Conservation (phyloP, 1,140 invertebrate species). For the Onthophagus taurus region DNA sequence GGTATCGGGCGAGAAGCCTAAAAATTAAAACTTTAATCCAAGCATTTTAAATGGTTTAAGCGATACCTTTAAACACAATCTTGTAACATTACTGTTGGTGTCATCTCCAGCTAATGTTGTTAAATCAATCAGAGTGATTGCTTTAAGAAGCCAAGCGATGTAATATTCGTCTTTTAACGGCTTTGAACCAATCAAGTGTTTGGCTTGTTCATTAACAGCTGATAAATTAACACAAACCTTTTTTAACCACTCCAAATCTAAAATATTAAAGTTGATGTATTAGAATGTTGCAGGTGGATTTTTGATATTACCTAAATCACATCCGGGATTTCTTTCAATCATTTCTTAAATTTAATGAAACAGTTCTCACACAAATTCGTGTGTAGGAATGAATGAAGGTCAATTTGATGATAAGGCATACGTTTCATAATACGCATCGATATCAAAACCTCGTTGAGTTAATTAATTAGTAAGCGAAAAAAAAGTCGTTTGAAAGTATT, state of each 20-base stretch:
- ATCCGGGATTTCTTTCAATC: slow-evolving; percentile 29
- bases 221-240: slow-evolving; percentile 51
- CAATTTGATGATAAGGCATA: too few relatives aligned
- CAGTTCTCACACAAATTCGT: too few relatives aligned
- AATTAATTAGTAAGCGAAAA: too few relatives aligned
- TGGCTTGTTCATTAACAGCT: slow-evolving; percentile 45
- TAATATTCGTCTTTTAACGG: slow-evolving; percentile 40
- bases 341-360: slow-evolving; percentile 16
- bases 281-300: not conserved
- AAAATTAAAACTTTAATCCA: slow-evolving; percentile 11
- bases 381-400: too few relatives aligned
- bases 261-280: slow-evolving; percentile 19
- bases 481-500: too few relatives aligned
- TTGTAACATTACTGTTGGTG: slow-evolving; percentile 65
- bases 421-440: too few relatives aligned
- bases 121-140: slow-evolving; percentile 80
- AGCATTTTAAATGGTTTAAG: not conserved
- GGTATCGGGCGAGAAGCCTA: slow-evolving; percentile 49
- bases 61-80: slow-evolving; percentile 78
- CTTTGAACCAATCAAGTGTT: slow-evolving; percentile 35
- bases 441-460: too few relatives aligned
- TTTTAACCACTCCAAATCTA: slow-evolving; percentile 48
- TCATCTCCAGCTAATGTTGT: slow-evolving; percentile 89
- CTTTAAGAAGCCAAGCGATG: slow-evolving; percentile 68
- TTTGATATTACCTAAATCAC: slow-evolving; percentile 27